phyloP scores from a whole-genome alignment of 1,140 invertebrate genomes.

The Lanistes nyassanus region DNA sequence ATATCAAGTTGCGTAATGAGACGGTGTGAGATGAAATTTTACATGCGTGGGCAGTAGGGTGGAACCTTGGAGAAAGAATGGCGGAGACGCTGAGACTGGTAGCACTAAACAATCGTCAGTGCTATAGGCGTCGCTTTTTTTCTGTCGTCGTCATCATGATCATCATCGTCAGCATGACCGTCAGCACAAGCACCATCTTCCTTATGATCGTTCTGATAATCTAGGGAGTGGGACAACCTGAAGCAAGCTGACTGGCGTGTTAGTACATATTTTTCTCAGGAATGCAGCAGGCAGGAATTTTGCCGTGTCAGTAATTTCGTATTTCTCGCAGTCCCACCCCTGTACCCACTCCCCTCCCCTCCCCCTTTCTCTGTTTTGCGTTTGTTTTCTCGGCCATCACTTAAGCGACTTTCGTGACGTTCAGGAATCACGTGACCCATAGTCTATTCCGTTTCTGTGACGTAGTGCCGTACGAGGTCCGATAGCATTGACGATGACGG shows the following conservation, averaged over 20 bases:
- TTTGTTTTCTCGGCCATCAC: too few relatives aligned
- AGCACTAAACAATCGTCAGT: too few relatives aligned
- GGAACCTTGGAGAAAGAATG: constrained; percentile 79
- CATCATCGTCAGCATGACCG: background rate
- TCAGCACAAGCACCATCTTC: background rate
- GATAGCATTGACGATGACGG: too few relatives aligned
- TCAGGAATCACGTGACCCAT: too few relatives aligned
- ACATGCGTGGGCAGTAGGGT: constrained; percentile 74
- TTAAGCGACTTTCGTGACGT: too few relatives aligned
- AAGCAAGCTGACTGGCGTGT: background rate
- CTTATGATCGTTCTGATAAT: background rate
- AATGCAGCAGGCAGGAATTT: background rate
- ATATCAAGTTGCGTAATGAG: constrained; percentile 53
- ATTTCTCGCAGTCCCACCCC: background rate
- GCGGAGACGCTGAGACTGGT: constrained; percentile 66
- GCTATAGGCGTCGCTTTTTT: background rate
- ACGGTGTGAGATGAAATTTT: constrained; percentile 82
- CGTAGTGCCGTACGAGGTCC: too few relatives aligned
- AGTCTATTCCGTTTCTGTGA: too few relatives aligned
- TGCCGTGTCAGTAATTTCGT: background rate
- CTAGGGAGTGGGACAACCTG: background rate
- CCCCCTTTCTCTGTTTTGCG: too few relatives aligned
- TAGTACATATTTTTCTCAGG: background rate
- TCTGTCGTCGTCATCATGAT: background rate
- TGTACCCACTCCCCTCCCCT: constrained; percentile 1